These are phyloP conservation scores for Miichthys miiuy DNA, from an alignment of 2,797 vertebrate genomes.

Conservation along the genomic window DNA sequence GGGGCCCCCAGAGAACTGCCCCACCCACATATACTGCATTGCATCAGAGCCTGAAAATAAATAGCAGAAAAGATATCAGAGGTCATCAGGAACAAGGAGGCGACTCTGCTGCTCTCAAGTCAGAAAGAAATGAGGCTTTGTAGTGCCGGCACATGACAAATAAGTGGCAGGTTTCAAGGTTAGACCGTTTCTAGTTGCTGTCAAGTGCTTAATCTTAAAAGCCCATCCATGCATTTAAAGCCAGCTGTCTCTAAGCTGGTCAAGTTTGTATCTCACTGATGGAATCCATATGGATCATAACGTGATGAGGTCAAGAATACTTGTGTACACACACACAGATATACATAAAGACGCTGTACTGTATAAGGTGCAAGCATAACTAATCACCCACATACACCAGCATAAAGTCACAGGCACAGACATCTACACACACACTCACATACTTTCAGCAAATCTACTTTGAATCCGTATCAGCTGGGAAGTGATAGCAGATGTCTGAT, in stretches of 20 bases:
- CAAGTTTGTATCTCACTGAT: constrained; percentile 41
- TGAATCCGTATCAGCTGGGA: constrained; percentile 68
- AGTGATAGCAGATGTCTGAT: constrained; percentile 79
- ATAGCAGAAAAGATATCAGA: constrained; percentile 72
- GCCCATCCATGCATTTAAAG: constrained; percentile 32
- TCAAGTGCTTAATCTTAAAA: constrained; percentile 47
- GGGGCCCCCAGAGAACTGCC: constrained; percentile 69
- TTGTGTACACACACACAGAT: constrained; percentile 17
- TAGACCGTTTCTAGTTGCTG: constrained; percentile 23
- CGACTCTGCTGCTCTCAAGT: constrained; percentile 28
- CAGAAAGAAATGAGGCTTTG: constrained; percentile 43
- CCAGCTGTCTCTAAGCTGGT: constrained; percentile 37
- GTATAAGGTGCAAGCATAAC: constrained; percentile 26
- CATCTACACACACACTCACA: constrained; percentile 50
- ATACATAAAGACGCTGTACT: constrained; percentile 12
- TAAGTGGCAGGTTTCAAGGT: constrained; percentile 43
- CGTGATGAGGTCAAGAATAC: constrained; percentile 51
- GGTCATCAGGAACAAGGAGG: constrained; percentile 65
- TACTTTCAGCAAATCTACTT: constrained; percentile 53
- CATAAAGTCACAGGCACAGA: constrained; percentile 39
- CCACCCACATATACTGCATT: constrained; percentile 73
- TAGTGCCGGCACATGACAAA: constrained; percentile 32
- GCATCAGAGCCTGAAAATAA: constrained; percentile 80
- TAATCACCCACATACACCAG: constrained; percentile 25
- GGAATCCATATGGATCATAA: constrained; percentile 47